Conservation (phyloP, 2,113 vertebrate genomes). For the Labeo catla region DNA sequence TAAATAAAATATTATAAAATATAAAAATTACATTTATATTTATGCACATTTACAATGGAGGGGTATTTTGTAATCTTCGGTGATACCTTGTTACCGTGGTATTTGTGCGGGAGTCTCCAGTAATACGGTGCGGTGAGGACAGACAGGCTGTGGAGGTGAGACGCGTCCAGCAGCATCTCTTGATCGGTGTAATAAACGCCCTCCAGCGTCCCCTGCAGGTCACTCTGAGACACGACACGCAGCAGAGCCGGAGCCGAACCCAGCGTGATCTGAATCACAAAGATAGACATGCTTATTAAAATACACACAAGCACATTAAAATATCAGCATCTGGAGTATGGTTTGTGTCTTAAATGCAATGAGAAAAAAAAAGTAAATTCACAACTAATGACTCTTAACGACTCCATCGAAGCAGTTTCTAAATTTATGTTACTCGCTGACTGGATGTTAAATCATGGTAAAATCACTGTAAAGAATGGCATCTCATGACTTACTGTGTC, state of each 20-base stretch:
- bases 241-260: constrained; percentile 67
- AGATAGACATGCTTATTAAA: not conserved
- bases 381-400: not conserved
- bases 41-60: no score
- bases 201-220: constrained; percentile 78
- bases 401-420: no score
- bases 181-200: constrained; percentile 83
- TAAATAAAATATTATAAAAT: no score
- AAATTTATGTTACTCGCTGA: not conserved
- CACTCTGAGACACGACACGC: constrained; percentile 81
- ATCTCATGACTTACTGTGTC: no score
- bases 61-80: no score
- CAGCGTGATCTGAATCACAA: constrained; percentile 73
- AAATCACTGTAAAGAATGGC: no score
- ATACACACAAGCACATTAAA: not conserved
- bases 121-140: constrained; percentile 81
- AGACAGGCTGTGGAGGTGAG: constrained; percentile 67
- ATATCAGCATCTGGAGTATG: not conserved
- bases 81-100: constrained; percentile 72
- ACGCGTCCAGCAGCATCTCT: constrained; percentile 81
- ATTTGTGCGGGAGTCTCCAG: constrained; percentile 84
- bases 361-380: not conserved
- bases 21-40: no score
- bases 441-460: no score
- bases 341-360: not conserved